These are phyloP conservation scores for Chelonoidis abingdonii DNA, from an alignment of 2,113 vertebrate species.

Conservation along the genomic window DNA sequence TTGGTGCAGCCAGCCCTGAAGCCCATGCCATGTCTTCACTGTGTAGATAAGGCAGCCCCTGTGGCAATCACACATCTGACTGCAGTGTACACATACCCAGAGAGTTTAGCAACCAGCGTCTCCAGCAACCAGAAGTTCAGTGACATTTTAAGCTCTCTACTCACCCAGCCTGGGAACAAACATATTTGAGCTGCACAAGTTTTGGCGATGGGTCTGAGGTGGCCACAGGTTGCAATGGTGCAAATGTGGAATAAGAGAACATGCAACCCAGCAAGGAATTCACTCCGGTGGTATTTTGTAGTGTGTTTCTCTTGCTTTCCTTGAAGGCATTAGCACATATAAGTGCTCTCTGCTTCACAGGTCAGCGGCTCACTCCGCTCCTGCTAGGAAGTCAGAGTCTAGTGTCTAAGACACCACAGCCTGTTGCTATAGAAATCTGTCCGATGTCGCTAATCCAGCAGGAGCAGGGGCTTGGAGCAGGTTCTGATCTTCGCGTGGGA, in stretches of 20 bases:
- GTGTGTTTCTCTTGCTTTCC: not conserved
- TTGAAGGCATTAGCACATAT: not conserved
- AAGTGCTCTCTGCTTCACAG: not conserved
- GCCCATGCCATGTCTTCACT: too few species aligned
- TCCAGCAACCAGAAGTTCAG: not conserved
- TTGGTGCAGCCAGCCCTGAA: not conserved
- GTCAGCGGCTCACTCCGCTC: rapidly evolving
- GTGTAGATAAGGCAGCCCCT: not conserved
- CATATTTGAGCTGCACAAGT: rapidly evolving
- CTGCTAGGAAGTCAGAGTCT: too few species aligned
- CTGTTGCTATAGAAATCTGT: not conserved
- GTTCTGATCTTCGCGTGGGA: rapidly evolving
- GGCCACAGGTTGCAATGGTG: not conserved
- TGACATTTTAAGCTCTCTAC: not conserved
- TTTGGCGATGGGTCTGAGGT: not conserved
- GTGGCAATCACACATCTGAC: not conserved
- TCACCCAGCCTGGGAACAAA: rapidly evolving
- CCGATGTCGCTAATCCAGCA: rapidly evolving
- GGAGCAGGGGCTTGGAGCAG: rapidly evolving
- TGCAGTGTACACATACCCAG: not conserved
- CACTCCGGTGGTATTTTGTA: not conserved
- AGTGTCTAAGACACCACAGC: not conserved
- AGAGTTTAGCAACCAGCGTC: not conserved
- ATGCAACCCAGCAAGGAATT: not conserved
- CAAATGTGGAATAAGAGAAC: not conserved